phyloP scores from a whole-genome alignment of 2,797 vertebrate species.

The Pseudochaenichthys georgianus region DNA sequence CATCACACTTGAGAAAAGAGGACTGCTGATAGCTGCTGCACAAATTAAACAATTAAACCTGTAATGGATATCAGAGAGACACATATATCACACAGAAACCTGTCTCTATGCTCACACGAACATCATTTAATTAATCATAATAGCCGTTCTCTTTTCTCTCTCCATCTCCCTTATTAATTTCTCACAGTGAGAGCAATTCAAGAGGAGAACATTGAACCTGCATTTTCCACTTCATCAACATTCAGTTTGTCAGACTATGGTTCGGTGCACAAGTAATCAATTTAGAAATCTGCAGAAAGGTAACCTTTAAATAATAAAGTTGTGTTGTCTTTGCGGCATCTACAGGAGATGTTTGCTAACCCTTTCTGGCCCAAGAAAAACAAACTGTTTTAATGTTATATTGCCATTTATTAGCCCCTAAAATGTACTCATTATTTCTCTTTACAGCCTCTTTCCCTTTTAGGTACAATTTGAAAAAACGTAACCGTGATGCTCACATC shows the following conservation, averaged over 20 bases:
- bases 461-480: too few relatives aligned
- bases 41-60: neutral
- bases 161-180: slow-evolving; percentile 33
- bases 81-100: neutral
- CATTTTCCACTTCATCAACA: slow-evolving; percentile 18
- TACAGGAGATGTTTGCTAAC: neutral
- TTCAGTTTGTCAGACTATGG: neutral
- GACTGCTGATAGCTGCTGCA: neutral
- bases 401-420: neutral
- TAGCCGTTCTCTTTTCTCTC: slow-evolving; percentile 19
- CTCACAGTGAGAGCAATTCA: slow-evolving; percentile 11
- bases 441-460: too few relatives aligned
- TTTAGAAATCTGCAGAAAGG: neutral
- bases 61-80: neutral
- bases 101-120: neutral
- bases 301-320: neutral
- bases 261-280: neutral
- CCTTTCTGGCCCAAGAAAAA: neutral
- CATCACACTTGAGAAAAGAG: neutral
- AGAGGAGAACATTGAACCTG: slow-evolving; percentile 28
- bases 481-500: too few relatives aligned
- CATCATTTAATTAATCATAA: slow-evolving; percentile 34
- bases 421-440: neutral
- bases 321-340: neutral
- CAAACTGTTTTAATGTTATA: neutral